Conservation (phyloP, 2,113 vertebrate genomes). For the Thalassarche chlororhynchos region DNA sequence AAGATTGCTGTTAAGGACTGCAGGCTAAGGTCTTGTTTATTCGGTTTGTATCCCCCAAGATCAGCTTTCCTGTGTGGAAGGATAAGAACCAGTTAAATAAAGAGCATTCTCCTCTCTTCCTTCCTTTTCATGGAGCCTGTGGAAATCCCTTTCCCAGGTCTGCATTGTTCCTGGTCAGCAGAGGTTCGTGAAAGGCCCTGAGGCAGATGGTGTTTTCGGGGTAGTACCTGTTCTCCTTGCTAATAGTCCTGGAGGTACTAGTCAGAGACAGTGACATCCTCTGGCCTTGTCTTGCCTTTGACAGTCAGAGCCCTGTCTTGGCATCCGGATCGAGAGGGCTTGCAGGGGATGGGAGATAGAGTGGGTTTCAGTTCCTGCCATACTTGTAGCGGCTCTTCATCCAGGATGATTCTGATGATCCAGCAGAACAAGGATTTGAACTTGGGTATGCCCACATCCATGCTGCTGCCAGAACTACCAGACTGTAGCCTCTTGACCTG, state of each 20-base stretch:
- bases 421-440: background rate
- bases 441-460: background rate
- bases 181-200: background rate
- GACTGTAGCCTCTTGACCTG: background rate
- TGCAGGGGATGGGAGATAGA: background rate
- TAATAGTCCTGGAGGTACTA: background rate
- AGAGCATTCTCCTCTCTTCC: background rate
- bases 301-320: background rate
- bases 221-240: background rate
- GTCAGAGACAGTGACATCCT: background rate
- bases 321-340: fast-evolving
- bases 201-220: fast-evolving
- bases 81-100: background rate
- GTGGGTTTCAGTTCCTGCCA: background rate
- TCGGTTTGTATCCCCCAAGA: background rate
- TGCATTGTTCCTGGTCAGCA: background rate
- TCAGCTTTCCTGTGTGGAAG: background rate
- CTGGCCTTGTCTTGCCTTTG: background rate
- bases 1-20: background rate
- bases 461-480: background rate
- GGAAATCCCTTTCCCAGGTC: background rate
- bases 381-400: background rate
- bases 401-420: background rate
- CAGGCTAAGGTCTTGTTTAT: background rate
- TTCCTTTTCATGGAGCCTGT: background rate